These are phyloP conservation scores for Nymphicus hollandicus DNA, from an alignment of 2,113 vertebrate genomes.

Conservation along the genomic window DNA sequence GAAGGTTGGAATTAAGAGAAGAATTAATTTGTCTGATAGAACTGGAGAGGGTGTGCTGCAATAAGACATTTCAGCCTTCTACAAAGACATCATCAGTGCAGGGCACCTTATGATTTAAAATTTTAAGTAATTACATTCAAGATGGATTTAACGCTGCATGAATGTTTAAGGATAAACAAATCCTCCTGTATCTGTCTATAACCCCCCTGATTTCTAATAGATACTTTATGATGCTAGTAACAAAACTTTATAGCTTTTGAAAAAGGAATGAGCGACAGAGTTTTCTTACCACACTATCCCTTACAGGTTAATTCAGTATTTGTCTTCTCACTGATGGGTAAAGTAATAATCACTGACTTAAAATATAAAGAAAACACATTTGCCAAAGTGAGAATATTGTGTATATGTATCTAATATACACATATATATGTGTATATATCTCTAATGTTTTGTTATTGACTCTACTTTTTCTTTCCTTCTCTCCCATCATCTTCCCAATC, in stretches of 20 bases:
- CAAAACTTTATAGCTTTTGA: background rate
- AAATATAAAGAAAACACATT: background rate
- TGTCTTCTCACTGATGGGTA: background rate
- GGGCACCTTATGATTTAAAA: background rate
- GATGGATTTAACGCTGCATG: background rate
- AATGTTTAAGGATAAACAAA: background rate
- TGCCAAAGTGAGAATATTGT: background rate
- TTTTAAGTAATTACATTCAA: background rate
- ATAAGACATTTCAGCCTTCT: background rate
- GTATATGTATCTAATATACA: too few species aligned
- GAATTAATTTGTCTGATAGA: background rate
- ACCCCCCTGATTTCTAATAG: background rate
- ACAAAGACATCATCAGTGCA: accelerated
- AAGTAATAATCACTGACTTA: background rate
- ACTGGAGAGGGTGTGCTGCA: background rate
- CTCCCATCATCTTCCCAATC: background rate
- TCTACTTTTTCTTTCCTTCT: background rate
- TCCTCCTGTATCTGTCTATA: background rate
- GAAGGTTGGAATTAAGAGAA: background rate
- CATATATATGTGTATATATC: too few species aligned
- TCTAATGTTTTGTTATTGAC: background rate
- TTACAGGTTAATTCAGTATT: background rate
- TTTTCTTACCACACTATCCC: background rate
- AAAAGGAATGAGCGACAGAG: background rate
- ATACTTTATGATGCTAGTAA: background rate